These are phyloP conservation scores for Buphagus erythrorhynchus DNA, from an alignment of 2,797 vertebrate genomes.

Conservation along the genomic window DNA sequence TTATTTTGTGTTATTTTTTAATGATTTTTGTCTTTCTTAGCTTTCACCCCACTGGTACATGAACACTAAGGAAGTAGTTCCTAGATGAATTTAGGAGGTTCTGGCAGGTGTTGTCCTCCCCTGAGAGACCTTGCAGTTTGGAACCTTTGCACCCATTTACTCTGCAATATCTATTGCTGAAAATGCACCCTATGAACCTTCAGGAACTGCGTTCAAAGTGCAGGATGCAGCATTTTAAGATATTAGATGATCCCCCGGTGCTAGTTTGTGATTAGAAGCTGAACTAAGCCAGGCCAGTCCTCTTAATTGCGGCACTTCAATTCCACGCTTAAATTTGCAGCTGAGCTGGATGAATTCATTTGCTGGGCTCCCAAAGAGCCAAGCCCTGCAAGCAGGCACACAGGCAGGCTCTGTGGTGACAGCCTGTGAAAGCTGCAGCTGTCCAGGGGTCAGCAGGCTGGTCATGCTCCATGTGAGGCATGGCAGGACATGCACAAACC, in stretches of 20 bases:
- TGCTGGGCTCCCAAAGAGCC: not conserved
- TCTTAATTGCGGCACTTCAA: not conserved
- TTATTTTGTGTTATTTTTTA: not conserved
- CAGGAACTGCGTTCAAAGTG: not conserved
- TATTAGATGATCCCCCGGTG: not conserved
- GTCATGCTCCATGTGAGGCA: not conserved
- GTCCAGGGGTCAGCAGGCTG: slow-evolving; percentile 30
- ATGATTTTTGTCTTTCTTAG: not conserved
- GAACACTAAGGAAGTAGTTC: not conserved
- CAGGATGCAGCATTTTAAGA: not conserved
- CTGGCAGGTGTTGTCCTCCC: not conserved
- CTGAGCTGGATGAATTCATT: not conserved
- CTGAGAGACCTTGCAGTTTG: not conserved
- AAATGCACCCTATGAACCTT: not conserved
- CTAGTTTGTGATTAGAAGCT: not conserved
- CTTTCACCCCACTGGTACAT: not conserved
- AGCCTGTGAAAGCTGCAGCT: slow-evolving; percentile 56
- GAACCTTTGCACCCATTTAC: not conserved
- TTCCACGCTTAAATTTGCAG: not conserved
- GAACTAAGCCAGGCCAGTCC: not conserved
- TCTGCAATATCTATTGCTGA: not conserved
- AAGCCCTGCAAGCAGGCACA: not conserved
- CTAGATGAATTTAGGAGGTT: not conserved
- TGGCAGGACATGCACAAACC: not conserved
- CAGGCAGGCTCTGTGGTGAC: slow-evolving; percentile 47